Evolutionary conservation across 2,797 vertebrate genomes (phyloP).

Genomic region (Caiman crocodilus): DNA sequence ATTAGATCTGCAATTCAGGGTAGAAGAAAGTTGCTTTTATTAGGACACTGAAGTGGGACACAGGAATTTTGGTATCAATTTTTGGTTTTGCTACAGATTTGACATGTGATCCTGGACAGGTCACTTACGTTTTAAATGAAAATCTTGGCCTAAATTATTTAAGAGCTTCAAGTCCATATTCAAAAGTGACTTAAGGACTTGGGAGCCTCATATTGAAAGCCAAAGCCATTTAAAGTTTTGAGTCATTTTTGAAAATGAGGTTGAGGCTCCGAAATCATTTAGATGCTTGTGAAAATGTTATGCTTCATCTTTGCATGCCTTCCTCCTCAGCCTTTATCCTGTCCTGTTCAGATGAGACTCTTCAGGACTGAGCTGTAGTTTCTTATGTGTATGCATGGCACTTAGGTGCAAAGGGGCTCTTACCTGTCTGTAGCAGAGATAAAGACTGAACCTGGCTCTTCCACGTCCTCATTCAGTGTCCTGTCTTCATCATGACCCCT

Average conservation of each 20-base stretch:
- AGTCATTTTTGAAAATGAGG: neutral
- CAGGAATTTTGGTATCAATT: neutral
- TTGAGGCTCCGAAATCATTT: fast-evolving
- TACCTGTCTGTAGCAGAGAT: neutral
- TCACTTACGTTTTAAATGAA: fast-evolving
- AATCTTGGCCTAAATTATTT: fast-evolving
- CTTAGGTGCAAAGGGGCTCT: fast-evolving
- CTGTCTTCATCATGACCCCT: fast-evolving
- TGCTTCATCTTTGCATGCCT: neutral
- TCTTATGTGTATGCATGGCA: neutral
- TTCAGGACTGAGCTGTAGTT: neutral
- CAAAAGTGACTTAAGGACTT: neutral
- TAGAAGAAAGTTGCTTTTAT: neutral
- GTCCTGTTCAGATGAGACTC: conserved; percentile 6
- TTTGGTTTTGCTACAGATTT: neutral
- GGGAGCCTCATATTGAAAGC: neutral
- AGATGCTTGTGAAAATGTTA: neutral
- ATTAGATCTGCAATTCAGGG: conserved; percentile 16
- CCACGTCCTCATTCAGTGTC: fast-evolving
- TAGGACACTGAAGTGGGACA: neutral
- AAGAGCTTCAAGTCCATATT: neutral
- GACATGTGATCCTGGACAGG: neutral
- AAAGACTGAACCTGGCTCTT: neutral
- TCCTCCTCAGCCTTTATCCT: too few species aligned
- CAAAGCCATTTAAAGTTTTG: neutral